Evolutionary conservation across 2,888 invertebrate genomes (phyloP).

Genomic region (Archaeoteleia sp.): DNA sequence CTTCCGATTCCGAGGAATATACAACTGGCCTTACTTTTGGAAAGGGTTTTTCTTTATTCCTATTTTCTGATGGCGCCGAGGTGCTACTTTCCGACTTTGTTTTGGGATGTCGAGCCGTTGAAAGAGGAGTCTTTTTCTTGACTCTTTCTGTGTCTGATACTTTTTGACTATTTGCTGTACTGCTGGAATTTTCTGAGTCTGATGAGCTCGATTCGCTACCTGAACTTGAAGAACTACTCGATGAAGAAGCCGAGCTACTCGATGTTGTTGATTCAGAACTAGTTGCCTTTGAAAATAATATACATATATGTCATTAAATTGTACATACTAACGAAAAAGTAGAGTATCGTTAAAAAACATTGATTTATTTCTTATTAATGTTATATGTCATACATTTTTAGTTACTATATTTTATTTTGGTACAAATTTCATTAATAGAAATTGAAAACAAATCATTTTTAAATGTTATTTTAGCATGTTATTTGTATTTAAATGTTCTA

Average conservation of each 20-base stretch:
- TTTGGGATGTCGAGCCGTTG: conserved; percentile 65
- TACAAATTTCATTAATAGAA: no score
- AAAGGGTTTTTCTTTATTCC: conserved; percentile 64
- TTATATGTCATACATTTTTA: no score
- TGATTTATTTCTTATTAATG: no score
- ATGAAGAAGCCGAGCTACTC: conserved; percentile 70
- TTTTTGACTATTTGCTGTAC: conserved; percentile 70
- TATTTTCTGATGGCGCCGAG: conserved; percentile 59
- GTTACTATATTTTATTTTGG: no score
- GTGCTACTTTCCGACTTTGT: conserved; percentile 62
- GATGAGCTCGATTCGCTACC: conserved; percentile 73
- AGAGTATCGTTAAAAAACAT: no score
- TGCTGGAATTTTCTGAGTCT: conserved; percentile 71
- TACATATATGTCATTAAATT: no score
- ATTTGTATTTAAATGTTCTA: no score
- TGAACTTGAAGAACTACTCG: conserved; percentile 72
- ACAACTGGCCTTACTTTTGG: conserved; percentile 64
- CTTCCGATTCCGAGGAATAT: conserved; percentile 72
- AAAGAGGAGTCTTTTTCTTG: conserved; percentile 64
- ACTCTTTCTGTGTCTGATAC: conserved; percentile 67
- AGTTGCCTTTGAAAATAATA: no score
- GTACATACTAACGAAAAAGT: no score
- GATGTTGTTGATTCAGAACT: conserved; percentile 73
- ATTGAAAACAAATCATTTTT: no score
- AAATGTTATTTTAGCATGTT: no score